A percentile compares a stretch with the other conserved stretches of the same genome.
These are phyloP conservation scores for Dioctria linearis DNA, from an alignment of 2,888 invertebrate species.

Conservation along the genomic window DNA sequence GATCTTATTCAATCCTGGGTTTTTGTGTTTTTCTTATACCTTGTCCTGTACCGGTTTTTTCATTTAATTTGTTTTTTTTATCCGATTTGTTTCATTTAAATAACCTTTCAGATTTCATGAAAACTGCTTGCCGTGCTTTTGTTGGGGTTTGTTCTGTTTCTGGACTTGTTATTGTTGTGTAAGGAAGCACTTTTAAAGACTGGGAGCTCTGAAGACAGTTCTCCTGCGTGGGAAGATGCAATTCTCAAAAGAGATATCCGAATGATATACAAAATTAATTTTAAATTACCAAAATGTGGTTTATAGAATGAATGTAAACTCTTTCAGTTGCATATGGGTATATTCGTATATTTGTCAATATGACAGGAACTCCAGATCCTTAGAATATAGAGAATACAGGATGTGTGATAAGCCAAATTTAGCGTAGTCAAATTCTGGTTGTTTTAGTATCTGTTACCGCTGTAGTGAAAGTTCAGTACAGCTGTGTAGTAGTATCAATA, in stretches of 20 bases:
- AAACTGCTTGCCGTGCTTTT: background rate
- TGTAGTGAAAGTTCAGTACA: too few relatives aligned
- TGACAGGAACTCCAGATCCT: too few relatives aligned
- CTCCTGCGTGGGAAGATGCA: constrained; percentile 36
- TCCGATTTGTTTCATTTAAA: background rate
- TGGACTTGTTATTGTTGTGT: constrained; percentile 16
- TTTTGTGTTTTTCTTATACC: background rate
- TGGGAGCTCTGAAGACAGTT: constrained; percentile 24
- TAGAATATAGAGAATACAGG: too few relatives aligned
- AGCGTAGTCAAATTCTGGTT: too few relatives aligned
- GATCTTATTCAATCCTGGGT: background rate
- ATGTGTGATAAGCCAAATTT: too few relatives aligned
- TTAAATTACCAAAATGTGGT: too few relatives aligned
- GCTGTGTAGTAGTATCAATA: too few relatives aligned
- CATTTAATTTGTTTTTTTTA: background rate
- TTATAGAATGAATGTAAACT: too few relatives aligned
- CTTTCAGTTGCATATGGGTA: too few relatives aligned
- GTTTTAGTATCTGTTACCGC: too few relatives aligned
- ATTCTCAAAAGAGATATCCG: background rate
- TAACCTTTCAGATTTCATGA: constrained; percentile 13
- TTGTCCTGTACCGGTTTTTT: background rate
- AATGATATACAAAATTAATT: too few relatives aligned
- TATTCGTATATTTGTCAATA: too few relatives aligned
- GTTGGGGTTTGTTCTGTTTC: background rate
- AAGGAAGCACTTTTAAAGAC: constrained; percentile 32